Evolutionary conservation across 2,113 vertebrate genomes (phyloP).

Genomic region (Collichthys lucidus): DNA sequence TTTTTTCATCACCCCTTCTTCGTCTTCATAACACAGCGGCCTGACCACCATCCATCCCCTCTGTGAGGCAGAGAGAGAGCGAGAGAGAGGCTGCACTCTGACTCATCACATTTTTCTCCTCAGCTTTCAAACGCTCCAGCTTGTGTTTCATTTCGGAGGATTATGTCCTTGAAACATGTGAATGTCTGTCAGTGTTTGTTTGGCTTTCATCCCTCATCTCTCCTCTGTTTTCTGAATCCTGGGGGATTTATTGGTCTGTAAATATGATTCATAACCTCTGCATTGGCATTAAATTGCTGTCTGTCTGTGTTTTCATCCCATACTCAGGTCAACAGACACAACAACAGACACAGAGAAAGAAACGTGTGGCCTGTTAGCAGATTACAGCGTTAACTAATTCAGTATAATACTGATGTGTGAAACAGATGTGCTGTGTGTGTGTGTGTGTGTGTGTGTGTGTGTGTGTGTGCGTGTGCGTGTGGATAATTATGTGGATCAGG

Average conservation of each 20-base stretch:
- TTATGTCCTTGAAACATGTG: slow-evolving; percentile 43
- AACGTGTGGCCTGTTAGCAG: slow-evolving; percentile 22
- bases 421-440: slow-evolving; percentile 14
- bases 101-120: slow-evolving; percentile 44
- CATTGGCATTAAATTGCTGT: slow-evolving; percentile 4
- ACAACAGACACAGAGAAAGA: neutral
- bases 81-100: slow-evolving; percentile 12
- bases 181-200: neutral
- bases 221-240: slow-evolving; percentile 52
- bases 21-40: slow-evolving; percentile 13
- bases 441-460: slow-evolving; percentile 6
- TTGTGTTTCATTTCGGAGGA: slow-evolving; percentile 33
- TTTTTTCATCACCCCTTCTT: slow-evolving; percentile 16
- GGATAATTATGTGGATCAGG: slow-evolving; percentile 37
- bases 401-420: slow-evolving; percentile 43
- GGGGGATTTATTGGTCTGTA: slow-evolving; percentile 52
- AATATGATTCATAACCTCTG: slow-evolving; percentile 50
- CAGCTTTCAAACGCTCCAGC: slow-evolving; percentile 12
- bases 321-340: neutral
- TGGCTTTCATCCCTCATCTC: slow-evolving; percentile 56
- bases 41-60: slow-evolving; percentile 10
- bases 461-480: slow-evolving; percentile 11
- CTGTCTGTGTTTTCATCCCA: neutral
- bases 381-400: slow-evolving; percentile 34
- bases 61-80: slow-evolving; percentile 10